phyloP scores from a whole-genome alignment of 2,888 invertebrate genomes.

The Anorthoa munda region DNA sequence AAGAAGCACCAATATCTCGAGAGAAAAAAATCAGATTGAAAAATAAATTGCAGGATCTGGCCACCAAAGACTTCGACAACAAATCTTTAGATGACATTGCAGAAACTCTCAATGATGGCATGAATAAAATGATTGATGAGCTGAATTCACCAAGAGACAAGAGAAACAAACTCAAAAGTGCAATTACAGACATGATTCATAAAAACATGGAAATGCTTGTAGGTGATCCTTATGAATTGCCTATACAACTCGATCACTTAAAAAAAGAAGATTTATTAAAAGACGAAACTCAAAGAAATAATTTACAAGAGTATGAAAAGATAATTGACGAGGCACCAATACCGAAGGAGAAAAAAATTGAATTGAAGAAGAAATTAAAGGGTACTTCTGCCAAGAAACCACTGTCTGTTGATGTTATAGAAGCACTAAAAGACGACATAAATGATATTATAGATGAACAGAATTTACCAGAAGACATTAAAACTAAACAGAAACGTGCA shows the following conservation, averaged over 20 bases:
- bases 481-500: conserved; percentile 42
- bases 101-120: not conserved
- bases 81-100: not conserved
- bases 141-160: conserved; percentile 1
- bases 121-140: not conserved
- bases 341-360: not conserved
- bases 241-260: not conserved
- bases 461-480: conserved; percentile 29
- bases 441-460: conserved; percentile 44
- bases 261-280: not conserved
- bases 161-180: conserved; percentile 4
- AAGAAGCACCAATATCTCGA: no score
- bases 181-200: not conserved
- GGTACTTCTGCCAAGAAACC: not conserved
- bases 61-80: not conserved
- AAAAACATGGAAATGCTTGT: not conserved
- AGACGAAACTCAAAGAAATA: not conserved
- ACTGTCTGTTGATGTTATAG: not conserved
- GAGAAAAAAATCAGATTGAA: not conserved
- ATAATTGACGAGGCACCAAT: not conserved
- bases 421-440: conserved; percentile 30
- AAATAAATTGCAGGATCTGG: conserved; percentile 5
- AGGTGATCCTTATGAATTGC: not conserved
- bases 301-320: not conserved
- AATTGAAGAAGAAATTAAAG: conserved; percentile 1